Conservation (phyloP, 2,797 vertebrate species). For the Channa striata region DNA sequence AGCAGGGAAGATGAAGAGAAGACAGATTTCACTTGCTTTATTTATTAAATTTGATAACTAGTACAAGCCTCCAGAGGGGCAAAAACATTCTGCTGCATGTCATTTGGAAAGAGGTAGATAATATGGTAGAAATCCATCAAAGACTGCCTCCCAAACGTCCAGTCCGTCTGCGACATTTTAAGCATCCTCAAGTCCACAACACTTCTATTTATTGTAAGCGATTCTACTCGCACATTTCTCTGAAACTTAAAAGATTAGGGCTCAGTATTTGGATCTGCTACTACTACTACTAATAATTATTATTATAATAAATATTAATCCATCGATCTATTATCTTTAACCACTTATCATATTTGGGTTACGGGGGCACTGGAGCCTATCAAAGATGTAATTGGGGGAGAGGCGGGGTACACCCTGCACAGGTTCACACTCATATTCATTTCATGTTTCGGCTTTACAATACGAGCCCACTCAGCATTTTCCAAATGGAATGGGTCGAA, state of each 20-base stretch:
- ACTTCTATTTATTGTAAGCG: conserved; percentile 23
- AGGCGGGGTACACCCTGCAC: no score
- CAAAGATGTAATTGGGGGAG: no score
- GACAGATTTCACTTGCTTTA: conserved; percentile 85
- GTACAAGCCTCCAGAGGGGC: conserved; percentile 80
- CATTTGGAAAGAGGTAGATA: conserved; percentile 61
- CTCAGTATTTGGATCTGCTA: conserved; percentile 29
- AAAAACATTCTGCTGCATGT: conserved; percentile 73
- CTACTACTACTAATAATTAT: no score
- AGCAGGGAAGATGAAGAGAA: conserved; percentile 81
- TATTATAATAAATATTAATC: no score
- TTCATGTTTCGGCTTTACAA: no score
- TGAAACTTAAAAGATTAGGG: conserved; percentile 44
- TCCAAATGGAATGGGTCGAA: no score
- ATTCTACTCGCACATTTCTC: conserved; percentile 6
- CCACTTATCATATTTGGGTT: no score
- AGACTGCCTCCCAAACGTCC: conserved; percentile 64
- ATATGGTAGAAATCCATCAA: conserved; percentile 65
- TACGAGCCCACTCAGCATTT: no score
- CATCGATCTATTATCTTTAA: no score
- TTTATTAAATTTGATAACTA: conserved; percentile 87
- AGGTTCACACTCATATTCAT: no score
- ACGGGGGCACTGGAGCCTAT: no score
- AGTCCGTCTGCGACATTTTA: conserved; percentile 50
- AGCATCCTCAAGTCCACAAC: conserved; percentile 49